phyloP scores from a whole-genome alignment of 1,140 invertebrate species.

The Metaphire vulgaris region DNA sequence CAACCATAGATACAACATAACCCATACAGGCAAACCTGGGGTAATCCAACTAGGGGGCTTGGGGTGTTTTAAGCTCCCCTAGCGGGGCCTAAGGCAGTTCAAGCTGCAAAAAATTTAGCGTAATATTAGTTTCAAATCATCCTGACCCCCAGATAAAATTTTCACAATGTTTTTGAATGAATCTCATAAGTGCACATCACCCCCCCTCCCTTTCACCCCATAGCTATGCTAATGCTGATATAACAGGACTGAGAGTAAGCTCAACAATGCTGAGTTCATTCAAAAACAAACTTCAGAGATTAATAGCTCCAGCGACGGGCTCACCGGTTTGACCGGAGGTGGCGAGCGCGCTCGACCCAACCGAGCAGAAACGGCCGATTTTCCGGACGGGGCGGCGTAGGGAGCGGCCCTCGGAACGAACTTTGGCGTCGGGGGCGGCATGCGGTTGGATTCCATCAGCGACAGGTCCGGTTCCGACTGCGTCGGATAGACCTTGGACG shows the following conservation, averaged over 20 bases:
- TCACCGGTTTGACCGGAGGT: conserved; percentile 27
- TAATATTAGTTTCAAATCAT: too few relatives aligned
- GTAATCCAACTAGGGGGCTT: too few relatives aligned
- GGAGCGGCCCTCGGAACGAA: background rate
- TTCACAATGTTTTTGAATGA: background rate
- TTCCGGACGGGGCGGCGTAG: background rate
- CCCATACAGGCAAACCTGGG: too few relatives aligned
- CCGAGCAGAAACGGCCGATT: conserved; percentile 20
- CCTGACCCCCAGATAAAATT: too few relatives aligned
- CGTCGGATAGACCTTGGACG: background rate
- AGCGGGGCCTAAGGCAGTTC: too few relatives aligned
- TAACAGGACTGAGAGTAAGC: background rate
- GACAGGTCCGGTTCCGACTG: conserved; percentile 3
- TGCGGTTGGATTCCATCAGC: background rate
- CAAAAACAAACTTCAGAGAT: background rate
- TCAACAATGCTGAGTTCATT: background rate
- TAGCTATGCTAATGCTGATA: background rate
- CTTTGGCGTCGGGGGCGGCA: background rate
- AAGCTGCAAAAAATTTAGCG: too few relatives aligned
- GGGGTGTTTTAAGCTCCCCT: too few relatives aligned
- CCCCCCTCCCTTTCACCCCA: background rate
- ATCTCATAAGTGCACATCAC: conserved; percentile 17
- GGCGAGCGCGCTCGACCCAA: conserved; percentile 13
- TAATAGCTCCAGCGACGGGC: background rate
- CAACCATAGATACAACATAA: too few relatives aligned